A percentile compares a stretch with the other conserved stretches of the same genome.
phyloP scores from a whole-genome alignment of 2,113 vertebrate genomes.

The Vulpes lagopus region DNA sequence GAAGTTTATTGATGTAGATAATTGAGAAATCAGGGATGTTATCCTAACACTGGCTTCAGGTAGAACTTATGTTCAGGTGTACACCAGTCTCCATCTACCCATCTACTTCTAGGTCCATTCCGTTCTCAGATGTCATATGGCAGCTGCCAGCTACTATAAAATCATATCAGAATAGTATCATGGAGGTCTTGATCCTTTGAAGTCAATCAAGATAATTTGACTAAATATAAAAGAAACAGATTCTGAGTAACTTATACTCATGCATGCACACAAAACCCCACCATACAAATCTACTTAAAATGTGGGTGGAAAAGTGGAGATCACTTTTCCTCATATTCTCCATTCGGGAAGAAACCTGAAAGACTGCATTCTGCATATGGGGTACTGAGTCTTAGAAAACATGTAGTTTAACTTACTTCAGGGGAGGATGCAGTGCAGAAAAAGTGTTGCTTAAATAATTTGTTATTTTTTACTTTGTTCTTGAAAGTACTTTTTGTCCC shows the following conservation, averaged over 20 bases:
- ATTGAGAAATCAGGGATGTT: neutral
- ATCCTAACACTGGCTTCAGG: neutral
- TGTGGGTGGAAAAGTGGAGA: neutral
- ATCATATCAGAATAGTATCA: neutral
- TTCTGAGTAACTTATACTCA: neutral
- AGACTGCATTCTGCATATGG: neutral
- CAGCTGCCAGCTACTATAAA: neutral
- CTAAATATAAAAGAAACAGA: neutral
- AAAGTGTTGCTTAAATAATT: constrained; percentile 2
- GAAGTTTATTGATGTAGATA: neutral
- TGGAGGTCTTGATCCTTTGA: neutral
- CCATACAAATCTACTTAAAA: neutral
- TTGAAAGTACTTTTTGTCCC: neutral
- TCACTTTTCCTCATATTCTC: neutral
- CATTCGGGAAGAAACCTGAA: neutral
- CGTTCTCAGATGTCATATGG: neutral
- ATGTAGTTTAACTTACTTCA: neutral
- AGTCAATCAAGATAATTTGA: neutral
- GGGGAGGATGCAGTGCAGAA: neutral
- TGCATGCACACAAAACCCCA: neutral
- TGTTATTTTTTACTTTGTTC: neutral
- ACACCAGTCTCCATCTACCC: neutral
- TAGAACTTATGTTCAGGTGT: neutral
- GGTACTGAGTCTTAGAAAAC: neutral
- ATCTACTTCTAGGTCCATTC: neutral